Evolutionary conservation across 2,888 invertebrate species (phyloP).

Genomic region (Drosophila koepferae): DNA sequence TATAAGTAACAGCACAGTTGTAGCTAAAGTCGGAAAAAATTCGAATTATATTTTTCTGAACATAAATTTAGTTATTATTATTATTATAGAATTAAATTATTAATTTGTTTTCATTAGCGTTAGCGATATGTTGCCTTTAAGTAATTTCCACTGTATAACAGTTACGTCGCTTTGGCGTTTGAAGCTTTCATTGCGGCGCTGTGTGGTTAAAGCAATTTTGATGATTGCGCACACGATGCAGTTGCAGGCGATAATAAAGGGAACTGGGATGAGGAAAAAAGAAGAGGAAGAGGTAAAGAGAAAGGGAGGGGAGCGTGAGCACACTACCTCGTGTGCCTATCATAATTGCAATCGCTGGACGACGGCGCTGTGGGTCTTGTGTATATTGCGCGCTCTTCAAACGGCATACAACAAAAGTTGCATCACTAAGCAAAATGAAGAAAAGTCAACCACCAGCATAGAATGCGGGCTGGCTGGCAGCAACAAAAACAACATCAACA

Average conservation of each 20-base stretch:
- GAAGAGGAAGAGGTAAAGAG: not conserved
- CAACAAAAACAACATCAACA: constrained; percentile 33
- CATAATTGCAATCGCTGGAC: constrained; percentile 57
- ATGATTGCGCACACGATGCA: constrained; percentile 56
- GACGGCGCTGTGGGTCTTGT: constrained; percentile 24
- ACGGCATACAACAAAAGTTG: constrained; percentile 65
- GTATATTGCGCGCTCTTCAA: constrained; percentile 37
- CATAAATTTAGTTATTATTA: not conserved
- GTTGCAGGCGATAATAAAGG: constrained; percentile 47
- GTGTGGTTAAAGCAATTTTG: constrained; percentile 50
- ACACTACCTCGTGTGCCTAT: constrained; percentile 46
- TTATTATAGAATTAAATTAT: not conserved
- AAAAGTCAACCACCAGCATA: constrained; percentile 83
- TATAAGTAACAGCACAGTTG: constrained; percentile 6
- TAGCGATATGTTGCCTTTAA: constrained; percentile 16
- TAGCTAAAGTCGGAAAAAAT: not conserved
- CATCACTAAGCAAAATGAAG: constrained; percentile 75
- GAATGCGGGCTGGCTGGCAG: constrained; percentile 79
- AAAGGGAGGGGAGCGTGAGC: constrained; percentile 9
- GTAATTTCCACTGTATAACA: constrained; percentile 22
- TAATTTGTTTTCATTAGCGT: not conserved
- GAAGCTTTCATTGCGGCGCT: constrained; percentile 42
- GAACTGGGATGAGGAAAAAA: constrained; percentile 6
- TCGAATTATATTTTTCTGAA: not conserved
- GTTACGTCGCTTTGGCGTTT: constrained; percentile 28